These are phyloP conservation scores for Rhagologus leucostigma DNA, from an alignment of 2,113 vertebrate species.

Conservation along the genomic window DNA sequence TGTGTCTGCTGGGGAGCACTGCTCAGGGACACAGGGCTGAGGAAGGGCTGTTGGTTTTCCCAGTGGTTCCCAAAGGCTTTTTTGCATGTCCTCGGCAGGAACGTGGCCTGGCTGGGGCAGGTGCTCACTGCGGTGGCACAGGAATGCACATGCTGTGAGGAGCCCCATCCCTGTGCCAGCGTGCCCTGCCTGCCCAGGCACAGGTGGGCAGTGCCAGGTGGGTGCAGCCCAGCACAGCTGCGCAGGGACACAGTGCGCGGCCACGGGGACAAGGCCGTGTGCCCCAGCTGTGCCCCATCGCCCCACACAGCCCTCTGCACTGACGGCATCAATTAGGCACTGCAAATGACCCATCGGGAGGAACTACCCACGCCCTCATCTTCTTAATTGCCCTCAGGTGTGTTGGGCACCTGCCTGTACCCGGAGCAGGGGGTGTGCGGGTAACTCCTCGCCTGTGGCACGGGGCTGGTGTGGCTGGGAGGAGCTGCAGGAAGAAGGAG, in stretches of 20 bases:
- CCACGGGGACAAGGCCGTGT: rapidly evolving
- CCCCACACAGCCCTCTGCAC: neutral
- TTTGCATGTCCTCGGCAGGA: neutral
- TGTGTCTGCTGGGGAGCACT: rapidly evolving
- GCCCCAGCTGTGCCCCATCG: neutral
- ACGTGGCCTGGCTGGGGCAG: rapidly evolving
- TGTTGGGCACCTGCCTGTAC: rapidly evolving
- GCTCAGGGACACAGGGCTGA: rapidly evolving
- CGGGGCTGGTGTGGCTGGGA: rapidly evolving
- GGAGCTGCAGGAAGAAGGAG: rapidly evolving
- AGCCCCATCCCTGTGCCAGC: neutral
- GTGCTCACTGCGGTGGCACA: rapidly evolving
- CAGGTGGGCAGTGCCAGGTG: neutral
- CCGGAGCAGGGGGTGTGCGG: rapidly evolving
- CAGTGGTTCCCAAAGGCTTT: neutral
- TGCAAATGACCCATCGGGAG: rapidly evolving
- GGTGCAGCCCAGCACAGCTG: rapidly evolving
- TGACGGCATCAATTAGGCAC: rapidly evolving
- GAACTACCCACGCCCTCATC: neutral
- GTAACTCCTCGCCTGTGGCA: rapidly evolving
- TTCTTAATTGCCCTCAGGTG: neutral
- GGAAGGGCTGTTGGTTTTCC: neutral
- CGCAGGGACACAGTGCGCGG: neutral
- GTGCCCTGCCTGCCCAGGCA: rapidly evolving
- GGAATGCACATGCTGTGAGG: rapidly evolving